Base-by-base conservation (phyloP, 2,797 vertebrate genomes). In the Otolemur crassicaudatus region DNA sequence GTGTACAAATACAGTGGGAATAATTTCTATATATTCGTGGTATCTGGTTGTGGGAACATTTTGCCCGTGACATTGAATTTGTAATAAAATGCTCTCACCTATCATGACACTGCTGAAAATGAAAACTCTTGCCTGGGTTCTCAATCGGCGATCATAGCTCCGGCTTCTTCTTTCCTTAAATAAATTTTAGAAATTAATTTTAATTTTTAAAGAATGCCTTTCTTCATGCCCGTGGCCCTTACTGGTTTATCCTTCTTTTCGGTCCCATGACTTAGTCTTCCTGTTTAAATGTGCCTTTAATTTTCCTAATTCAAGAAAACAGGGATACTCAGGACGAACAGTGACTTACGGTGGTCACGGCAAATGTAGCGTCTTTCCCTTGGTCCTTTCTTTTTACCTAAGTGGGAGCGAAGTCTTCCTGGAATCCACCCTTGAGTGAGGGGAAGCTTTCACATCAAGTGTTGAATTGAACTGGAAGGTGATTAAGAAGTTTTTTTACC, bases 401-500 rank as follows among this genome's bases (percentile, higher is more conserved):
- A 16, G 9, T 7, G 12, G 53, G 40, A 93, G 12, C 1, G 20
- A 73, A 76, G 40, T 56, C 56, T 86, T 86, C 29, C 60, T 56
- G 37, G 31, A 20, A 87, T 27, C 65, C 25, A 19, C 75, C 76
- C 83, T 85, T 46, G 61, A 77, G 34, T 58, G 31, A 91, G 34
- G 86, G 53, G 43, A 63, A 27, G 22, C 19, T 77, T 94, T 87
- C 75, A 40, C 81, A 73, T 56, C 37, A 85, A 86, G 43, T 87
- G 77, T 85, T 93, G 58, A 87, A 73, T 25, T 85, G 31, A 92
- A 69, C 85, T 93, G 90, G 46, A 10, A 82, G n/a, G 73, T 90
- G 72, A 87, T 49, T 46, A 93, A 94, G 83, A 79, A 95, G 58
- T 70, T 80, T 65, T 94, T 95, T 94, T 93, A 84, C 37, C n/a